Conservation (phyloP, 2,888 invertebrate genomes). For the Cenopis cana region DNA sequence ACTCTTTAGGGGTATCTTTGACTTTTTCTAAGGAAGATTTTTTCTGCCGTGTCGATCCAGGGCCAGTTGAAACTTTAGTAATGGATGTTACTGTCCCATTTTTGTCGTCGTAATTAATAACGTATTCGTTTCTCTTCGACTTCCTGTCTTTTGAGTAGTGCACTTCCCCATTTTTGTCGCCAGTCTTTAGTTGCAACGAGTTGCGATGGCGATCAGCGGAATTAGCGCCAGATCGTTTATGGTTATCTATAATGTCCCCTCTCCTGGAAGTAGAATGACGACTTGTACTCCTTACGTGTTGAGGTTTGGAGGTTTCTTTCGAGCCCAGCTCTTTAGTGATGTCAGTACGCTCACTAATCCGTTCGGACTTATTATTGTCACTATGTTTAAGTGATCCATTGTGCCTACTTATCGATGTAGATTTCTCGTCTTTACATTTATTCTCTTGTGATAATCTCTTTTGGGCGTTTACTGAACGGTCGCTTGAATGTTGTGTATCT, state of each 20-base stretch:
- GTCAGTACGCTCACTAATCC: slow-evolving; percentile 7
- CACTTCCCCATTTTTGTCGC: slow-evolving; percentile 51
- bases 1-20: slow-evolving; percentile 63
- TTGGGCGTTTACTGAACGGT: background rate
- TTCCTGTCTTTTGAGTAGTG: slow-evolving; percentile 50
- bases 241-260: slow-evolving; percentile 28
- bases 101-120: slow-evolving; percentile 80
- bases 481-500: slow-evolving; percentile 23
- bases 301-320: slow-evolving; percentile 19
- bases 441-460: slow-evolving; percentile 37
- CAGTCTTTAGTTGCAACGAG: slow-evolving; percentile 48
- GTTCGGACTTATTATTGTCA: slow-evolving; percentile 20
- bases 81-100: slow-evolving; percentile 79
- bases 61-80: slow-evolving; percentile 69
- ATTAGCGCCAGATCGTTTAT: slow-evolving; percentile 33
- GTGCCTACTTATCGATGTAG: slow-evolving; percentile 12
- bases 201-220: slow-evolving; percentile 40
- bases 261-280: slow-evolving; percentile 33
- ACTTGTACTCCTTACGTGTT: slow-evolving; percentile 30
- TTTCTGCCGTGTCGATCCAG: slow-evolving; percentile 63
- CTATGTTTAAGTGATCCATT: slow-evolving; percentile 15
- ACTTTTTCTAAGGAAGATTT: slow-evolving; percentile 59
- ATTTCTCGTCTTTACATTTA: slow-evolving; percentile 43
- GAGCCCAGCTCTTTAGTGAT: background rate
- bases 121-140: slow-evolving; percentile 70